Base-by-base conservation (phyloP, 2,888 invertebrate species). In the Drosophila quasianomalipes region DNA sequence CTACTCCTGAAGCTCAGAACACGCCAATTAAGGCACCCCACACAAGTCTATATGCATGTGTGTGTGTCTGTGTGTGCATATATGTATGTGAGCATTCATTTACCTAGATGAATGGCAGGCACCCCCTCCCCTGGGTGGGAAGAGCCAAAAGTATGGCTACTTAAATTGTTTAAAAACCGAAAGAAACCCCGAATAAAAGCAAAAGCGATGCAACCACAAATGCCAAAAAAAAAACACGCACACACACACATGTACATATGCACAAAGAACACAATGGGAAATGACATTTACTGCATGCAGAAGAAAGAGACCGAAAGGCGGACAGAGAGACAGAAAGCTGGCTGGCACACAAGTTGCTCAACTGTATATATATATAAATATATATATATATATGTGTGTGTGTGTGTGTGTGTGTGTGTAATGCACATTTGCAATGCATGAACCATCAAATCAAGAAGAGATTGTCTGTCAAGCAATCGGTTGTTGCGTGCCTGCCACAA, bases 21-120 rank as follows among this genome's bases (percentile, higher is more conserved):
- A 62, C 81, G 73, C 66, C 86, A 83, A 83, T 83, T 83, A 83
- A 81, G 67, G 65, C 74, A 64, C 59, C 59, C 22, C 14, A 14
- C 62, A 63, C 69, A 51, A 39, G 26, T 6, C 47, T 30, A 65
- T 52, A 19, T 12, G 16, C 26, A 33, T 19, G 53, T 35, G 33
- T 22, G 3, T 33, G 16, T 26, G 22, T 22, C 26, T 22, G 33
- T 19, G 53, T 35, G 33, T 22, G 3, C 28, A 12, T 26, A 26
- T 28, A 4, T 35, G 12, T 28, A n/a, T 14, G 1, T 39, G 44
- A 22, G 14, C 5, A 47, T 28, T 10, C 58, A 28, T 55, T 33
- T 44, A 64, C 31, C 54, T 75, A 75, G 37, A 35, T 61, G 51
- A 62, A 37, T 57, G 30, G 16, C 61, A 51, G 41, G 31, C 31